These are phyloP conservation scores for Xanthorhoe spadicearia DNA, from an alignment of 2,888 invertebrate species.

Conservation along the genomic window DNA sequence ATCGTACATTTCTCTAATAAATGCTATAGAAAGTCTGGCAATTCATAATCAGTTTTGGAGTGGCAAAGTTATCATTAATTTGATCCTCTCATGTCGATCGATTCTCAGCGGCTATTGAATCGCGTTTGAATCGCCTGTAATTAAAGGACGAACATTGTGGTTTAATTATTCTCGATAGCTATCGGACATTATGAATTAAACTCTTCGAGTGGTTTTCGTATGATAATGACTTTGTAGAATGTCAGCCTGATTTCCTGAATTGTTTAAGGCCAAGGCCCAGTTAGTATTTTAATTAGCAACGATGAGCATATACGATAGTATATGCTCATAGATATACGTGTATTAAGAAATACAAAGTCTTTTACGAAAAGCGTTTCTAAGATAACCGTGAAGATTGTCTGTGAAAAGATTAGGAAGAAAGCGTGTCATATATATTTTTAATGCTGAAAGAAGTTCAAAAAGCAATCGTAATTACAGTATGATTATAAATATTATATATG, in stretches of 20 bases:
- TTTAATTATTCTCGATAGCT: conserved; percentile 32
- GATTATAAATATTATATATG: too few species aligned
- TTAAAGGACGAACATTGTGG: conserved; percentile 43
- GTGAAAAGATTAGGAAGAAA: too few species aligned
- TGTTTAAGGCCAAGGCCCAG: too few species aligned
- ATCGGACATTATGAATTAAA: conserved; percentile 10
- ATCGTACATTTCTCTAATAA: background rate
- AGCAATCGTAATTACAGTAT: too few species aligned
- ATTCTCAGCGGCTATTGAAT: conserved; percentile 42
- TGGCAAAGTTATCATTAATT: conserved; percentile 35
- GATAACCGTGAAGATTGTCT: too few species aligned
- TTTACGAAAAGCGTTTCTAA: background rate
- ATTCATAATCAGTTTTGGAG: background rate
- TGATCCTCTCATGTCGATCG: conserved; percentile 44
- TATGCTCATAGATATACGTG: too few species aligned
- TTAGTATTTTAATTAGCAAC: too few species aligned
- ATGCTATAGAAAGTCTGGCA: background rate
- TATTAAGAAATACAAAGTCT: background rate
- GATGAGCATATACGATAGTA: too few species aligned
- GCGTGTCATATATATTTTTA: too few species aligned
- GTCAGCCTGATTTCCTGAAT: background rate
- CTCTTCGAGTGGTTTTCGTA: background rate
- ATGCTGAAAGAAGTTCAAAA: too few species aligned
- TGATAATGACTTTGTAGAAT: conserved; percentile 7
- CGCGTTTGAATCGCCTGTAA: conserved; percentile 41